phyloP scores from a whole-genome alignment of 2,888 invertebrate genomes.

The Aspidapion aeneum region DNA sequence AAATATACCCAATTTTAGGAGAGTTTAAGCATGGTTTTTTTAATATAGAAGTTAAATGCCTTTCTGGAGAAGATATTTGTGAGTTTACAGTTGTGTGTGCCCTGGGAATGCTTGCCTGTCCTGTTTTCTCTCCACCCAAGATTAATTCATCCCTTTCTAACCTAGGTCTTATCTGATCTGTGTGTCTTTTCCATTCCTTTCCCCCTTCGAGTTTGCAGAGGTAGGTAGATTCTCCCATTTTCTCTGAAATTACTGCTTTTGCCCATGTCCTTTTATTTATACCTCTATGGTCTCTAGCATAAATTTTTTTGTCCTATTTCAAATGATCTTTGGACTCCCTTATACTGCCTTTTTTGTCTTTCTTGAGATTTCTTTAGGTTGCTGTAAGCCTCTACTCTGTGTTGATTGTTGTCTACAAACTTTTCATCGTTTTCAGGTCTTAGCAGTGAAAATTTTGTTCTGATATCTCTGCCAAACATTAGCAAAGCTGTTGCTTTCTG shows the following conservation, averaged over 20 bases:
- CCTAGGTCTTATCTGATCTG: background rate
- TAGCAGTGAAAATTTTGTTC: background rate
- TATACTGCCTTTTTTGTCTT: too few relatives aligned
- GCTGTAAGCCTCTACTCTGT: background rate
- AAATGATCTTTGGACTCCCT: too few relatives aligned
- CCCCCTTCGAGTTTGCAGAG: background rate
- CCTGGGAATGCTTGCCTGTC: too few relatives aligned
- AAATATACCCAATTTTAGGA: too few relatives aligned
- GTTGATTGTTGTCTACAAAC: background rate
- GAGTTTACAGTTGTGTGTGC: too few relatives aligned
- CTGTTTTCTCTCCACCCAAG: too few relatives aligned
- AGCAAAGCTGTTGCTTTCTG: background rate
- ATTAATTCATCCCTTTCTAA: background rate
- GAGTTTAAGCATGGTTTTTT: too few relatives aligned
- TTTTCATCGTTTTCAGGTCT: background rate
- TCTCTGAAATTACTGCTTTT: background rate
- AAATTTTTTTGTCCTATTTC: background rate
- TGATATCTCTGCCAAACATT: background rate
- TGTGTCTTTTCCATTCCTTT: too few relatives aligned
- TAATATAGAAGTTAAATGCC: too few relatives aligned
- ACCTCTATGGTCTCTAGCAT: background rate
- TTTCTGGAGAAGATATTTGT: too few relatives aligned
- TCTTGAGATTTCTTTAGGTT: background rate
- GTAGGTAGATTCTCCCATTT: background rate
- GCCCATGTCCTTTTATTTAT: background rate